Conservation (phyloP, 2,113 vertebrate genomes). For the Thymallus thymallus region DNA sequence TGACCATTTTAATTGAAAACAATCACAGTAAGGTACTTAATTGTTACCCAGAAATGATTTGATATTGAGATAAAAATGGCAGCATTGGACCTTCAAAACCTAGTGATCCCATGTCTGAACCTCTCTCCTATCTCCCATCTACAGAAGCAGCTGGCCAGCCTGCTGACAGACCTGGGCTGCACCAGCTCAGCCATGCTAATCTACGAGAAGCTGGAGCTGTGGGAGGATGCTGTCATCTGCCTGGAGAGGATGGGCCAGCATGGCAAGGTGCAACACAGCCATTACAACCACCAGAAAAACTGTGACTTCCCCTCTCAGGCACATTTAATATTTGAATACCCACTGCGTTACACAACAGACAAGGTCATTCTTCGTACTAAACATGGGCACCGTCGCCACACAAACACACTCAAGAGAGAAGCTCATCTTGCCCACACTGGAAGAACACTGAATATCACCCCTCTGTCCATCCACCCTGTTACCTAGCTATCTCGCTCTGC, state of each 20-base stretch:
- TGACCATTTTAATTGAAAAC: too few relatives aligned
- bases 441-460: not conserved
- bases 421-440: not conserved
- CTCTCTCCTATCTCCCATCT: conserved; percentile 18
- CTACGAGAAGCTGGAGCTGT: conserved; percentile 91
- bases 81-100: not conserved
- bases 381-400: not conserved
- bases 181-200: conserved; percentile 87
- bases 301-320: not conserved
- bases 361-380: not conserved
- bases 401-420: not conserved
- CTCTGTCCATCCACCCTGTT: not conserved
- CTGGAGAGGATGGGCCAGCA: conserved; percentile 90
- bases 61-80: not conserved
- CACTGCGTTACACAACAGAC: too few relatives aligned
- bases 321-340: not conserved
- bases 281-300: not conserved
- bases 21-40: too few relatives aligned
- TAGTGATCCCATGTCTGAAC: too few relatives aligned
- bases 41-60: not conserved
- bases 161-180: conserved; percentile 90
- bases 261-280: conserved; percentile 81
- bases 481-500: not conserved
- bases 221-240: conserved; percentile 94
- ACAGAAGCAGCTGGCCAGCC: conserved; percentile 87